Percentiles rank a stretch among this genome's conserved stretches.
phyloP scores from a whole-genome alignment of 2,888 invertebrate genomes.

The Noctua janthina region DNA sequence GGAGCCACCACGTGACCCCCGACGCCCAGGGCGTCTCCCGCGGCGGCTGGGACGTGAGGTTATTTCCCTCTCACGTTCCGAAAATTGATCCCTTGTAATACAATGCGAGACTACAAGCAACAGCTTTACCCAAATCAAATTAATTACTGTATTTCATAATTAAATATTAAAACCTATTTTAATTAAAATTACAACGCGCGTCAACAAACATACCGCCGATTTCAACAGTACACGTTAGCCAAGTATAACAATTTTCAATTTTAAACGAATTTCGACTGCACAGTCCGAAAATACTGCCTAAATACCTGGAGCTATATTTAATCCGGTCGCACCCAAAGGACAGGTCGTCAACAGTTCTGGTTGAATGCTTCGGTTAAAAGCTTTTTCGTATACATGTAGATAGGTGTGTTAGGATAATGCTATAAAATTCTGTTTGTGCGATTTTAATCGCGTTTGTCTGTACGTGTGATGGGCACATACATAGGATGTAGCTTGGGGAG shows the following conservation, averaged over 20 bases:
- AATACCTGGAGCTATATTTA: slow-evolving; percentile 37
- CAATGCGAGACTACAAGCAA: too few species aligned
- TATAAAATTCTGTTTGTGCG: slow-evolving; percentile 9
- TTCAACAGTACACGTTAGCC: neutral
- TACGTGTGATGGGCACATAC: neutral
- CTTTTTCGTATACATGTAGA: slow-evolving; percentile 12
- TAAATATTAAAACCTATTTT: neutral
- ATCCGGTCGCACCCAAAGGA: slow-evolving; percentile 25
- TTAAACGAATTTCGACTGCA: slow-evolving; percentile 18
- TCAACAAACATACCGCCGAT: neutral
- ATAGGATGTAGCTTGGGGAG: neutral
- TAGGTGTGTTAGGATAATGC: slow-evolving; percentile 1
- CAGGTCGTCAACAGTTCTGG: slow-evolving; percentile 16
- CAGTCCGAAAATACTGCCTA: slow-evolving; percentile 14
- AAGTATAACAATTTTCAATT: slow-evolving; percentile 13
- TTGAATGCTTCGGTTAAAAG: slow-evolving; percentile 39
- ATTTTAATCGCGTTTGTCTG: slow-evolving; percentile 15
- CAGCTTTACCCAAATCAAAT: neutral
- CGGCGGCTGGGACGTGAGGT: too few species aligned
- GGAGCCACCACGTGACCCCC: too few species aligned
- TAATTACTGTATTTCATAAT: neutral
- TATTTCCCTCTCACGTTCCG: too few species aligned
- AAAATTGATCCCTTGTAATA: neutral
- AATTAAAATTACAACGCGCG: neutral
- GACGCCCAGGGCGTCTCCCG: too few species aligned